These are phyloP conservation scores for Cryptoleucopteryx plumbea DNA, from an alignment of 2,113 vertebrate species.

Conservation along the genomic window DNA sequence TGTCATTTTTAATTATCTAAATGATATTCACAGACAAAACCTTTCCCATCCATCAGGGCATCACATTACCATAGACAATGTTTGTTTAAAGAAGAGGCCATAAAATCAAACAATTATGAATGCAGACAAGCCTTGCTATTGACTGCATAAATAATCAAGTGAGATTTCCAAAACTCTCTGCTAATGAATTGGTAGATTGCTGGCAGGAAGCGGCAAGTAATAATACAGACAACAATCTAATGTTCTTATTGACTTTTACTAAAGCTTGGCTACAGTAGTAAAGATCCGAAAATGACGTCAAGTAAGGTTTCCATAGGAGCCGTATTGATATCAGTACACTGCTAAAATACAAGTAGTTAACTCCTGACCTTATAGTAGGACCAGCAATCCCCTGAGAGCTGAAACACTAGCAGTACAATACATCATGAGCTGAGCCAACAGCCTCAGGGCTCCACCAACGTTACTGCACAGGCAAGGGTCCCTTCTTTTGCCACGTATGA, in stretches of 20 bases:
- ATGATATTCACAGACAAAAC: constrained; percentile 97
- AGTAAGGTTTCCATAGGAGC: constrained; percentile 82
- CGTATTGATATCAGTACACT: constrained; percentile 76
- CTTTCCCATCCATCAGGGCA: constrained; percentile 93
- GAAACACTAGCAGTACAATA: constrained; percentile 71
- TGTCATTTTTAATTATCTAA: constrained; percentile 99
- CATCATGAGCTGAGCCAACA: constrained; percentile 71
- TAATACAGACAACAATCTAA: constrained; percentile 87
- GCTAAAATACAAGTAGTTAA: constrained; percentile 83
- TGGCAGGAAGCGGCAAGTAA: constrained; percentile 83
- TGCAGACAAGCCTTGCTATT: constrained; percentile 92
- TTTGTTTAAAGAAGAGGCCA: constrained; percentile 98
- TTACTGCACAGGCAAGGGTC: constrained; percentile 38
- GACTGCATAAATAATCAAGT: constrained; percentile 94
- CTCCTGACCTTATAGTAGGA: constrained; percentile 78
- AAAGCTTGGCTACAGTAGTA: constrained; percentile 71
- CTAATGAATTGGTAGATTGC: constrained; percentile 91
- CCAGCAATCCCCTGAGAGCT: constrained; percentile 69
- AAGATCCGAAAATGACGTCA: constrained; percentile 81
- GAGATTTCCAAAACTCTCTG: constrained; percentile 83
- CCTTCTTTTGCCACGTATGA: constrained; percentile 42
- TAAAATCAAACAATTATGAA: constrained; percentile 99
- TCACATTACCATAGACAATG: constrained; percentile 96
- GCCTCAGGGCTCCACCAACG: constrained; percentile 58
- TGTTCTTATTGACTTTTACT: constrained; percentile 88